Evolutionary conservation across 2,888 invertebrate genomes (phyloP).

Genomic region (Tenthredo mesomela): DNA sequence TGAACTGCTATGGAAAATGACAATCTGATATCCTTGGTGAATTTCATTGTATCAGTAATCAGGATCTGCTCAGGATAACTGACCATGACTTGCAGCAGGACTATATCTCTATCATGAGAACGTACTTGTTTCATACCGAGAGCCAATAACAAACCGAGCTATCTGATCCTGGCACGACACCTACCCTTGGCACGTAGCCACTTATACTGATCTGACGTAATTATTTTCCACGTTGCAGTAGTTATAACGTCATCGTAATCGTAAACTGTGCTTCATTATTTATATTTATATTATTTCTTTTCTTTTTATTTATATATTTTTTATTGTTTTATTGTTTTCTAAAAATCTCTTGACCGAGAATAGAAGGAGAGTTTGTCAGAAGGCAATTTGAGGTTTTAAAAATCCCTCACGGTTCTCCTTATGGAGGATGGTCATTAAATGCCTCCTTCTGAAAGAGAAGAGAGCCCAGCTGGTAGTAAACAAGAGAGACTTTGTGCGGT

Average conservation of each 20-base stretch:
- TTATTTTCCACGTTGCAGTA: slow-evolving; percentile 28
- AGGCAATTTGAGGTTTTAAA: background rate
- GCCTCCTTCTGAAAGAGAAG: background rate
- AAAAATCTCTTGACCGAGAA: slow-evolving; percentile 11
- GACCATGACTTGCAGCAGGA: background rate
- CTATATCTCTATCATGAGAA: background rate
- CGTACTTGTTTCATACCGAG: background rate
- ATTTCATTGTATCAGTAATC: background rate
- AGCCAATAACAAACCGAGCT: background rate
- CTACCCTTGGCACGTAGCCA: slow-evolving; percentile 36
- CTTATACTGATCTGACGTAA: slow-evolving; percentile 27
- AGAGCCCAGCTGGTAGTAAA: background rate
- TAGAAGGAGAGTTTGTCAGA: background rate
- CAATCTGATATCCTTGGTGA: background rate
- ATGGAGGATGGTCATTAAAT: slow-evolving; percentile 28
- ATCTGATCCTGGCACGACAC: slow-evolving; percentile 44
- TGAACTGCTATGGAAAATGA: background rate
- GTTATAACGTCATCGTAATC: background rate
- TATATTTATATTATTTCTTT: no score
- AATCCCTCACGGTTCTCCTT: background rate
- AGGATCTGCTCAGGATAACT: background rate
- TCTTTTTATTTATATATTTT: background rate
- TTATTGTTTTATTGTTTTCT: background rate
- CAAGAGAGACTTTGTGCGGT: background rate
- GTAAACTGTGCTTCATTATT: background rate